Percentiles rank a stretch among this genome's conserved stretches.
phyloP scores from a whole-genome alignment of 2,113 vertebrate genomes.

The Carassius auratus region DNA sequence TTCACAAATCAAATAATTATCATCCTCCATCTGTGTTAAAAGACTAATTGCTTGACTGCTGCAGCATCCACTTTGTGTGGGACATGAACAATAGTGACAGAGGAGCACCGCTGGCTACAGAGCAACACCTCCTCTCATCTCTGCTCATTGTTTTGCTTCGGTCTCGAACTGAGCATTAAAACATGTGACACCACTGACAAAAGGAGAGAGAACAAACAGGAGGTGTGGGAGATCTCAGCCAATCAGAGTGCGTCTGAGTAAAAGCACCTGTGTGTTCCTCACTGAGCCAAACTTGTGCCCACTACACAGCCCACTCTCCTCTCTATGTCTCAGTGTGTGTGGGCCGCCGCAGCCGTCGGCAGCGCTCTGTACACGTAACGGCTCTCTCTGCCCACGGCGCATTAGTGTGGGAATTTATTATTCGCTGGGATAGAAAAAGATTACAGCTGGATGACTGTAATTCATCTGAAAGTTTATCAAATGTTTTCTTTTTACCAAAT shows the following conservation, averaged over 20 bases:
- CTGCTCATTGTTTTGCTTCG: neutral
- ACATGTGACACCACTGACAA: neutral
- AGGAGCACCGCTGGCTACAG: constrained; percentile 7
- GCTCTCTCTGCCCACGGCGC: constrained; percentile 35
- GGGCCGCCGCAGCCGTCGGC: constrained; percentile 35
- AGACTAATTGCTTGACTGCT: constrained; percentile 39
- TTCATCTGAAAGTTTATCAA: neutral
- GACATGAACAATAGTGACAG: constrained; percentile 17
- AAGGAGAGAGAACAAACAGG: neutral
- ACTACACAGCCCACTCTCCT: constrained; percentile 4
- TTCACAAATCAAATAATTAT: constrained; percentile 39
- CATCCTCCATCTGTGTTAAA: constrained; percentile 24
- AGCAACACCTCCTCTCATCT: constrained; percentile 13
- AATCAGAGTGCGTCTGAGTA: constrained; percentile 10
- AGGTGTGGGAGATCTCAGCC: constrained; percentile 23
- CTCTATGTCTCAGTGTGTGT: constrained; percentile 42
- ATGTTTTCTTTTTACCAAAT: neutral
- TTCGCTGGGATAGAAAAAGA: constrained; percentile 30
- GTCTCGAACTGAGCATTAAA: neutral
- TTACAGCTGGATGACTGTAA: constrained; percentile 16
- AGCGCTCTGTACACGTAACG: constrained; percentile 35
- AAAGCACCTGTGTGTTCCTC: constrained; percentile 29
- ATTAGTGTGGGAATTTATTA: constrained; percentile 27
- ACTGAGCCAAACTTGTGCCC: constrained; percentile 46
- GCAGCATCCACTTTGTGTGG: neutral